phyloP scores from a whole-genome alignment of 2,113 vertebrate genomes.

The Eulemur rufifrons region DNA sequence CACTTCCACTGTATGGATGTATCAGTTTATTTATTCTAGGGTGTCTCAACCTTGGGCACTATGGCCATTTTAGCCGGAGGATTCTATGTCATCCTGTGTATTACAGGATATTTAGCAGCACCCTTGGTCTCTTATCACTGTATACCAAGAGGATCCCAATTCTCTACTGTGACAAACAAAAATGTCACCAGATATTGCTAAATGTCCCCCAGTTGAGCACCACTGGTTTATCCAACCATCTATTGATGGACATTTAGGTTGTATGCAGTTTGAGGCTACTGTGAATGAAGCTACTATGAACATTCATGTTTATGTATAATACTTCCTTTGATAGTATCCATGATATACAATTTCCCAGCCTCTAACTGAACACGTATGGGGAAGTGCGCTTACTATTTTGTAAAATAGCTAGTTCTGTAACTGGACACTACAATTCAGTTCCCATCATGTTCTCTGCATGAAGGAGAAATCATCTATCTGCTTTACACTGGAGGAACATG shows the following conservation, averaged over 20 bases:
- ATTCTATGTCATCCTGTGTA: not conserved
- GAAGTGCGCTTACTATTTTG: not conserved
- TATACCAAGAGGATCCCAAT: rapidly evolving
- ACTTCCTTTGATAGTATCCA: not conserved
- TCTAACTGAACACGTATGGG: not conserved
- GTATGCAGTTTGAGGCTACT: not conserved
- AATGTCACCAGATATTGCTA: not conserved
- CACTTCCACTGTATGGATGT: too few species aligned
- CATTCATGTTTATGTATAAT: not conserved
- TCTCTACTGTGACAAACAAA: not conserved
- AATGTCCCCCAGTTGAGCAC: not conserved
- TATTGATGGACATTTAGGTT: not conserved
- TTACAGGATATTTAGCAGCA: not conserved
- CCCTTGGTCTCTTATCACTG: not conserved
- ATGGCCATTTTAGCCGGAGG: not conserved
- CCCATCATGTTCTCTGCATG: not conserved
- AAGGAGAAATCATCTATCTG: not conserved
- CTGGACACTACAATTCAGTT: not conserved
- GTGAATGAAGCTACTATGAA: not conserved
- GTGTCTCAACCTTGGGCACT: not conserved
- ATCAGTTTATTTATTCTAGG: not conserved
- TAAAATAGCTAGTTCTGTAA: not conserved
- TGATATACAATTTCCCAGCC: not conserved
- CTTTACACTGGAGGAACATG: too few species aligned
- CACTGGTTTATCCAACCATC: not conserved